A percentile compares a stretch with the other conserved stretches of the same genome.
phyloP scores from a whole-genome alignment of 2,797 vertebrate species.

The Etheostoma perlongum region DNA sequence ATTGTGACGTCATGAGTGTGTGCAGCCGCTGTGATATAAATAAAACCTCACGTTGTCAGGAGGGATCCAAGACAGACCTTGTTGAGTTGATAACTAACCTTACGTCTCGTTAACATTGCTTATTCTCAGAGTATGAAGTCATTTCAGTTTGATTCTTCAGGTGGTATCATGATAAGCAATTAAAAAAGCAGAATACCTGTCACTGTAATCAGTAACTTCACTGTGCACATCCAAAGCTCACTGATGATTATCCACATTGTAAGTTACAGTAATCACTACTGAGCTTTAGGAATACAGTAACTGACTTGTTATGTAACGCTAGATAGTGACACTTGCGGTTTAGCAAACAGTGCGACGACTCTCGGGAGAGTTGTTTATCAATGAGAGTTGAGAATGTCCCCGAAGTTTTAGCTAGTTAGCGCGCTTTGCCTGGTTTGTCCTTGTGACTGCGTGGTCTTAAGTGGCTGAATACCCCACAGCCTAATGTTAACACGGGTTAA shows the following conservation, averaged over 20 bases:
- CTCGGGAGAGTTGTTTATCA: not conserved
- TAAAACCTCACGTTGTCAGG: constrained; percentile 9
- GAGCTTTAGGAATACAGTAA: not conserved
- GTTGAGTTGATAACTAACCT: not conserved
- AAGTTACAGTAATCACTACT: not conserved
- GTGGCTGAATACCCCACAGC: not conserved
- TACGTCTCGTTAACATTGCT: not conserved
- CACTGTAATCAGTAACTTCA: not conserved
- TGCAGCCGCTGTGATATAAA: constrained; percentile 38
- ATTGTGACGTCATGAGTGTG: not conserved
- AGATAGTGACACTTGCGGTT: not conserved
- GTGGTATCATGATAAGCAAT: not conserved
- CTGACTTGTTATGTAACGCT: not conserved
- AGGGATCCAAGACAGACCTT: constrained; percentile 16
- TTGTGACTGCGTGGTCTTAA: constrained; percentile 44
- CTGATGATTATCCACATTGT: not conserved
- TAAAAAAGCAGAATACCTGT: constrained; percentile 16
- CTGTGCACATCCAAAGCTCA: not conserved
- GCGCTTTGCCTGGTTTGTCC: constrained; percentile 63
- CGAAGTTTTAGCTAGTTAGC: constrained; percentile 55
- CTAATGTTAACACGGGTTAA: not conserved
- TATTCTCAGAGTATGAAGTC: not conserved
- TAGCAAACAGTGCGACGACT: not conserved
- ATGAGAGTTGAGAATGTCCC: constrained; percentile 19
- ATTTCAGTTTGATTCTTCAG: not conserved